phyloP scores from a whole-genome alignment of 35 echinoderm and acorn worm genomes.

The Stichopus chloronotus region DNA sequence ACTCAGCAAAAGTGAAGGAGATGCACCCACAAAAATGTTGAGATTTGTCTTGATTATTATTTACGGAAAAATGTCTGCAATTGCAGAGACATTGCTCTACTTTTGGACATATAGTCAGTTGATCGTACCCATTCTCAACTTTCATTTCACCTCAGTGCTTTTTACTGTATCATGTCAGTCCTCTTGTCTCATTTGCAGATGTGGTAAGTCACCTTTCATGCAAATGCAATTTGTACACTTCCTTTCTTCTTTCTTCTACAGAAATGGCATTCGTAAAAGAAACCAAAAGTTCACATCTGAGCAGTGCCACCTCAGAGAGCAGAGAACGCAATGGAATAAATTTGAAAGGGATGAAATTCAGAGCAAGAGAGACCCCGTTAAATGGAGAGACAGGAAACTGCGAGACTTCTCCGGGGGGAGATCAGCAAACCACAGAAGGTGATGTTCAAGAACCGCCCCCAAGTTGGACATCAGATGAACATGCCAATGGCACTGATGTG shows the following conservation, averaged over 20 bases:
- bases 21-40: too few species aligned
- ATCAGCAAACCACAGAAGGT: neutral
- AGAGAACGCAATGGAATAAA: neutral
- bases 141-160: too few species aligned
- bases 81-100: too few species aligned
- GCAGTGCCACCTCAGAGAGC: neutral
- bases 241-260: neutral
- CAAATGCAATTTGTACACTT: neutral
- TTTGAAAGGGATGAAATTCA: conserved; percentile 8
- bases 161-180: too few species aligned
- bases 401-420: neutral
- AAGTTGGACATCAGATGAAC: neutral
- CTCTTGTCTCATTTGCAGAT: too few species aligned
- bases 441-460: neutral
- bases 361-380: neutral
- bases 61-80: too few species aligned
- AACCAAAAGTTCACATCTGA: neutral
- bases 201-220: too few species aligned
- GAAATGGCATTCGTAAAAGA: neutral
- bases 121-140: too few species aligned
- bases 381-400: conserved; percentile 23
- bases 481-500: neutral
- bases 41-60: too few species aligned
- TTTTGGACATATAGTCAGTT: too few species aligned
- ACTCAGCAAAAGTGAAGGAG: too few species aligned